Conservation (phyloP, 2,888 invertebrate species). For the Lobophora halterata region DNA sequence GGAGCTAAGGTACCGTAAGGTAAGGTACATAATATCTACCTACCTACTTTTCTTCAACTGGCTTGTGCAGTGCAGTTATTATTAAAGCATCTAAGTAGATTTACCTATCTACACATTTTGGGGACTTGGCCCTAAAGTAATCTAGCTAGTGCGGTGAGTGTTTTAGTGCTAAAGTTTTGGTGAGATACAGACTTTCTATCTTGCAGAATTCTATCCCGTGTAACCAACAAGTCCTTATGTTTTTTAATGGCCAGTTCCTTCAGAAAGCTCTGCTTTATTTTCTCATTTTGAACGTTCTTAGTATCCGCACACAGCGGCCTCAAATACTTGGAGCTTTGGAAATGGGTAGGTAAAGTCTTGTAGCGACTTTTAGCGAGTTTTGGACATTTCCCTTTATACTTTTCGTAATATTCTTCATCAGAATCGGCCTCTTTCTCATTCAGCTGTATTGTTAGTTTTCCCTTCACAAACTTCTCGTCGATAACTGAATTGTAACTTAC, state of each 20-base stretch:
- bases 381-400: constrained; percentile 59
- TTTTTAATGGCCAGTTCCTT: constrained; percentile 78
- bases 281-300: constrained; percentile 47
- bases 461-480: constrained; percentile 45
- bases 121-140: too few species aligned
- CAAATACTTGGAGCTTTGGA: constrained; percentile 68
- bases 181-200: constrained; percentile 79
- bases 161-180: too few species aligned
- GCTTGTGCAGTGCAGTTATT: too few species aligned
- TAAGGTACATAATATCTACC: too few species aligned
- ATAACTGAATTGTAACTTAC: constrained; percentile 66
- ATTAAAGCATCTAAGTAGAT: too few species aligned
- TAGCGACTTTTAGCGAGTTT: constrained; percentile 62
- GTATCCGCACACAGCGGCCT: constrained; percentile 41
- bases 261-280: constrained; percentile 61
- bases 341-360: constrained; percentile 59
- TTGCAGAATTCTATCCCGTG: constrained; percentile 80
- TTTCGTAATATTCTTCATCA: constrained; percentile 48
- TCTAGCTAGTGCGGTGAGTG: too few species aligned
- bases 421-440: constrained; percentile 54
- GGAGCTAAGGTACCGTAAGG: too few species aligned
- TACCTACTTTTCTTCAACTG: too few species aligned
- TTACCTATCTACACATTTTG: too few species aligned
- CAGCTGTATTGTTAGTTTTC: constrained; percentile 51
- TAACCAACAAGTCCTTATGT: constrained; percentile 75